Conservation (phyloP, 2,113 vertebrate species). For the Chrysochloris asiatica region DNA sequence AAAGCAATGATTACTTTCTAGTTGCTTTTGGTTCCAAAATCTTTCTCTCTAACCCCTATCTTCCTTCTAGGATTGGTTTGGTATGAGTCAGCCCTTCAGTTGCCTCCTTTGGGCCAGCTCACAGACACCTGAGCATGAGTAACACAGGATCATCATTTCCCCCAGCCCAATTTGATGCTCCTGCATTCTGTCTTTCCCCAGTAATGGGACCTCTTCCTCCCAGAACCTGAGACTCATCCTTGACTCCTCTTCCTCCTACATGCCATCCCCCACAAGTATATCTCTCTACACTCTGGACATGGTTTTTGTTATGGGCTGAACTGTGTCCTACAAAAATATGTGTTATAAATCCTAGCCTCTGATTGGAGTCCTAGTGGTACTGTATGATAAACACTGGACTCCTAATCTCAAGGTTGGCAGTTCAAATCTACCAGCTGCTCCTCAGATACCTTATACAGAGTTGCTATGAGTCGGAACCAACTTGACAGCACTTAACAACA, state of each 20-base stretch:
- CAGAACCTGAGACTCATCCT: neutral
- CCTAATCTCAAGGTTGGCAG: too few relatives aligned
- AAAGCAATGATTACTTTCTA: neutral
- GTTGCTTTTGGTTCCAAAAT: neutral
- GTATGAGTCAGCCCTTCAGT: accelerated
- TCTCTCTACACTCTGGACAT: neutral
- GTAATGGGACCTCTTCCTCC: neutral
- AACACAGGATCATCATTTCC: neutral
- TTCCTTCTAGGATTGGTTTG: neutral
- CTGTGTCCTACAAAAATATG: neutral
- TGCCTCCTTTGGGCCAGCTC: neutral
- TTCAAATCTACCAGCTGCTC: too few relatives aligned
- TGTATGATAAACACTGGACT: too few relatives aligned
- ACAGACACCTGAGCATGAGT: neutral
- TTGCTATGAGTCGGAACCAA: too few relatives aligned
- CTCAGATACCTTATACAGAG: too few relatives aligned
- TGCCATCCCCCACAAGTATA: neutral
- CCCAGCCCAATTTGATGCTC: neutral
- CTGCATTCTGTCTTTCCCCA: neutral
- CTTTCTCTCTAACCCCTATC: neutral
- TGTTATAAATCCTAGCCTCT: neutral
- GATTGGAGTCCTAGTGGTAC: too few relatives aligned
- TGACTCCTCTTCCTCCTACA: neutral
- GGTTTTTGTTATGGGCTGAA: neutral
- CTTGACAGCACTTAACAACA: too few relatives aligned